Conservation (phyloP, 2,113 vertebrate species). For the Rhinolophus ferrumequinum region DNA sequence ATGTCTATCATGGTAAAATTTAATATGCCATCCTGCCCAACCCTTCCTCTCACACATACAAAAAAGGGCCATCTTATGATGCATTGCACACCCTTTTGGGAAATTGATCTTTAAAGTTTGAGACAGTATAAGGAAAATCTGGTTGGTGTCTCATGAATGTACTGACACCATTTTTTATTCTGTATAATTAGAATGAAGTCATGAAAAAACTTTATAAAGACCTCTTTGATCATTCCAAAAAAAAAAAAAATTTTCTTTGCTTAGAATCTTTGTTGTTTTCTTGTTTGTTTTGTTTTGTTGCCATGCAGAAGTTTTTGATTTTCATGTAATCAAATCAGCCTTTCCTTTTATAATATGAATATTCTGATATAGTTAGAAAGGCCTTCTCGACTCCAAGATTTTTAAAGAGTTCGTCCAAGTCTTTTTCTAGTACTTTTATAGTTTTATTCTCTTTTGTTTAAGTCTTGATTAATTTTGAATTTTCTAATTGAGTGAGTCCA, state of each 20-base stretch:
- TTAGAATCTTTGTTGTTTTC: neutral
- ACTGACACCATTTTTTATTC: constrained; percentile 88
- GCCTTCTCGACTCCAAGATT: neutral
- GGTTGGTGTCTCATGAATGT: constrained; percentile 79
- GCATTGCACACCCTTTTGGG: constrained; percentile 81
- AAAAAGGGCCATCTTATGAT: constrained; percentile 73
- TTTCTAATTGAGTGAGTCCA: neutral
- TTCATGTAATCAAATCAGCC: neutral
- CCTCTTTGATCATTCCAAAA: constrained; percentile 92
- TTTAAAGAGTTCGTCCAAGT: neutral
- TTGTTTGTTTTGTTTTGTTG: neutral
- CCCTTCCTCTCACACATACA: constrained; percentile 57
- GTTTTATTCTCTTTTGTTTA: constrained; percentile 35
- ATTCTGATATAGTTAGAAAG: neutral
- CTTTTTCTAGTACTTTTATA: neutral
- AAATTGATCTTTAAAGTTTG: constrained; percentile 77
- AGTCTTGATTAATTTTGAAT: neutral
- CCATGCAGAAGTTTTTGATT: neutral
- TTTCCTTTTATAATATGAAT: neutral
- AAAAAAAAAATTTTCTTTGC: too few relatives aligned
- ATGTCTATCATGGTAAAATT: constrained; percentile 83
- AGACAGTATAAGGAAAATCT: constrained; percentile 82
- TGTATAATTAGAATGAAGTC: constrained; percentile 90
- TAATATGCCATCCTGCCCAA: constrained; percentile 60
- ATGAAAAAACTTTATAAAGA: constrained; percentile 92